Evolutionary conservation across 2,888 invertebrate genomes (phyloP).

Genomic region (Aleiodes leptofemur): DNA sequence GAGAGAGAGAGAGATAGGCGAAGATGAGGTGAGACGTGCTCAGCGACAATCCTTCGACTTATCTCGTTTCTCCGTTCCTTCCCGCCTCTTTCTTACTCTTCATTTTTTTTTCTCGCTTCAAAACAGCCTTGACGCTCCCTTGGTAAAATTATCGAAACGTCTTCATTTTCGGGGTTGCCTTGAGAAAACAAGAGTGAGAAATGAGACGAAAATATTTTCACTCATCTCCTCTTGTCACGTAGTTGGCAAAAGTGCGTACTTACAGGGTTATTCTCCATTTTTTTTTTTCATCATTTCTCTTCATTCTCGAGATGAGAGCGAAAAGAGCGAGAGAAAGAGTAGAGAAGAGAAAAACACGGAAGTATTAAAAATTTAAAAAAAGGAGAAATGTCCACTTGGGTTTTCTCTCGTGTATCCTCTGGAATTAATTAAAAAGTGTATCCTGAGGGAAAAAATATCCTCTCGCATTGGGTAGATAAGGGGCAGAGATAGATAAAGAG

Average conservation of each 20-base stretch:
- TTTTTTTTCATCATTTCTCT: no score
- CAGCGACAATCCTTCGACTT: constrained; percentile 20
- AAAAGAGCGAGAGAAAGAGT: constrained; percentile 15
- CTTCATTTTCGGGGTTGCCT: constrained; percentile 12
- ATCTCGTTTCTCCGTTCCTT: constrained; percentile 13
- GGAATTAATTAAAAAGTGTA: constrained; percentile 31
- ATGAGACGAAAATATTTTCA: constrained; percentile 25
- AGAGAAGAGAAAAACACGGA: constrained; percentile 36
- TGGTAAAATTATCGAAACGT: constrained; percentile 15
- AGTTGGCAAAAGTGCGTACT: constrained; percentile 20
- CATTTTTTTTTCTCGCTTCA: not conserved
- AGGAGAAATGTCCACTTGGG: constrained; percentile 30
- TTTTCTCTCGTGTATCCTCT: constrained; percentile 14
- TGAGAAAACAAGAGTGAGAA: constrained; percentile 5
- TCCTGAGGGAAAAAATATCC: constrained; percentile 24
- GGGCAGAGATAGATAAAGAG: not conserved
- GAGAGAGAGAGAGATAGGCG: not conserved
- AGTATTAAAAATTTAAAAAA: constrained; percentile 40
- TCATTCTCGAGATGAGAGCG: not conserved
- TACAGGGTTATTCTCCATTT: not conserved
- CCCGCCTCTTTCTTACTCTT: not conserved
- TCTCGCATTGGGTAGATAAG: constrained; percentile 8
- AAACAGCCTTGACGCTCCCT: not conserved
- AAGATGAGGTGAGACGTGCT: constrained; percentile 10
- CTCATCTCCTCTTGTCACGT: constrained; percentile 30